Percentiles rank a stretch among this genome's conserved stretches.
Evolutionary conservation across 2,797 vertebrate genomes (phyloP).

Genomic region (Eulemur coronatus): DNA sequence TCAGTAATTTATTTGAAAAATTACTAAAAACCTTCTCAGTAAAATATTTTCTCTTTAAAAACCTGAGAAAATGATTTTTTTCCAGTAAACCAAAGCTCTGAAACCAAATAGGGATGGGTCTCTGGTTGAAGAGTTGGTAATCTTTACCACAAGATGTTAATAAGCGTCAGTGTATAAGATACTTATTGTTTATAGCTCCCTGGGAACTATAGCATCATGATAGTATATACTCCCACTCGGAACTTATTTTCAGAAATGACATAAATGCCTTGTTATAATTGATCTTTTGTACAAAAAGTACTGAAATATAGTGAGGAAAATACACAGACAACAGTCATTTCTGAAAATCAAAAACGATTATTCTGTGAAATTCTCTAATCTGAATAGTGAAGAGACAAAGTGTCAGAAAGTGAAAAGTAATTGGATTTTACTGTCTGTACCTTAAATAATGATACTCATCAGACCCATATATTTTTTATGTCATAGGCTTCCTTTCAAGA

Average conservation of each 20-base stretch:
- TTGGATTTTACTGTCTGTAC: not conserved
- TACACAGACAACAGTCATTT: conserved; percentile 51
- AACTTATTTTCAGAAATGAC: conserved; percentile 82
- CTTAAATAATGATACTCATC: not conserved
- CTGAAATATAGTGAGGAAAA: conserved; percentile 69
- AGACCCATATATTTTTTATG: not conserved
- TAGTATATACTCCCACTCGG: conserved; percentile 73
- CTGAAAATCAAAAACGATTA: conserved; percentile 62
- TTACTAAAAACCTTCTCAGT: not conserved
- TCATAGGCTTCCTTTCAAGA: conserved; percentile 4
- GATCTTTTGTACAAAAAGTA: conserved; percentile 72
- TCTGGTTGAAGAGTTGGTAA: conserved; percentile 39
- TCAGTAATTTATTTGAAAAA: conserved; percentile 28
- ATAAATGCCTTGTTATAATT: conserved; percentile 77
- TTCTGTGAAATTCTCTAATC: conserved; percentile 66
- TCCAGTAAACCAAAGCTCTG: not conserved
- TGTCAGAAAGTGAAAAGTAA: not conserved
- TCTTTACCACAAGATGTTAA: conserved; percentile 60
- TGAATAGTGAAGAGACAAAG: conserved; percentile 23
- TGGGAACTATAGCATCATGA: conserved; percentile 72
- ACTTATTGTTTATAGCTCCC: conserved; percentile 69
- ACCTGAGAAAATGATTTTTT: not conserved
- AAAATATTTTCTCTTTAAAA: not conserved
- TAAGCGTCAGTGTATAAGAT: conserved; percentile 55
- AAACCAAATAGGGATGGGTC: not conserved